phyloP scores from a whole-genome alignment of 53 echinoderm and acorn worm species.

The Holothuria scabra region DNA sequence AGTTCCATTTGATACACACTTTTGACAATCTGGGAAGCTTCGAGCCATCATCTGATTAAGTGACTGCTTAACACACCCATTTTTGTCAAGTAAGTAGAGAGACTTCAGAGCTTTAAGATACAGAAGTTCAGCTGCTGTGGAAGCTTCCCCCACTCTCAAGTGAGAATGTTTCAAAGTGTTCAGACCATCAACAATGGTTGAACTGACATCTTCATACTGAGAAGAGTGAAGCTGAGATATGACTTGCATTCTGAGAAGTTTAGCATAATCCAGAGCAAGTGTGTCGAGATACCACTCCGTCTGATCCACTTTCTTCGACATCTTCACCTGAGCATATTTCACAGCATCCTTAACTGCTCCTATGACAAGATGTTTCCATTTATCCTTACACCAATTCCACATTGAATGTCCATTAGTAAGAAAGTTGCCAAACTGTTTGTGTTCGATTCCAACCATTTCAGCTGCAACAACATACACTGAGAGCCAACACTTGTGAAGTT shows the following conservation, averaged over 20 bases:
- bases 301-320: not conserved
- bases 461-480: conserved; percentile 1
- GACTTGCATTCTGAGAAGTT: not conserved
- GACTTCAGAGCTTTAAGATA: conserved; percentile 17
- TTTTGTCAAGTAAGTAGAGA: conserved; percentile 1
- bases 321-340: no score
- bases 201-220: not conserved
- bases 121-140: not conserved
- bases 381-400: conserved; percentile 22
- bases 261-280: not conserved
- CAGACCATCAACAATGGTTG: conserved; percentile 3
- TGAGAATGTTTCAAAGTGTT: conserved; percentile 8
- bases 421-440: conserved; percentile 25
- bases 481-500: conserved; percentile 26
- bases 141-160: not conserved
- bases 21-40: not conserved
- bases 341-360: no score
- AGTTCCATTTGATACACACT: not conserved
- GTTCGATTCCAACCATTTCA: conserved; percentile 21
- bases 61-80: not conserved
- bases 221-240: not conserved
- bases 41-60: not conserved
- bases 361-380: not conserved
- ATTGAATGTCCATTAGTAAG: not conserved
- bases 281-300: not conserved